Conservation (phyloP, 2,797 vertebrate genomes). For the Saxicola maurus region DNA sequence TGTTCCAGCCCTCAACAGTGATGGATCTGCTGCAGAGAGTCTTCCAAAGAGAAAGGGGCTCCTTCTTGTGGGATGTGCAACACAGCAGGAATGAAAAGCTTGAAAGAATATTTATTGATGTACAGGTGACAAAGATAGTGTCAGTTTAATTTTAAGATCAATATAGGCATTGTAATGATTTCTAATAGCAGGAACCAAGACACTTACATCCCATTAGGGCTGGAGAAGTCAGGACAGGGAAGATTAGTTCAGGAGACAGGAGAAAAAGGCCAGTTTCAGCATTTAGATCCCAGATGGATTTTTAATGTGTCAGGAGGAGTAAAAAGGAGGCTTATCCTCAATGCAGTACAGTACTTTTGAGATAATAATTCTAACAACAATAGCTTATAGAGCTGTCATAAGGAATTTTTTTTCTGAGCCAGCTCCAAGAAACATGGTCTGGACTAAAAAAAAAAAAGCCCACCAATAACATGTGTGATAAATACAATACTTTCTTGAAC, state of each 20-base stretch:
- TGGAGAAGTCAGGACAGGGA: neutral
- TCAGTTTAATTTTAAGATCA: neutral
- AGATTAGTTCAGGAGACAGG: neutral
- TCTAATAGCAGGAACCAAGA: neutral
- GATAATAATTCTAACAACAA: neutral
- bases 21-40: neutral
- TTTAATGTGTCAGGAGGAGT: neutral
- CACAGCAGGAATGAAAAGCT: neutral
- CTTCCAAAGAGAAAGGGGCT: neutral
- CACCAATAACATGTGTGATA: neutral
- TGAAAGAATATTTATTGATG: neutral
- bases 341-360: neutral
- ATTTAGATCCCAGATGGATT: neutral
- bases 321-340: neutral
- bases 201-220: neutral
- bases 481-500: neutral
- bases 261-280: neutral
- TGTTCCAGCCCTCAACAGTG: neutral
- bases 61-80: neutral
- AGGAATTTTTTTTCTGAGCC: neutral
- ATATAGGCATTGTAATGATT: neutral
- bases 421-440: neutral
- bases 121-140: neutral
- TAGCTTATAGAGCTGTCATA: neutral
- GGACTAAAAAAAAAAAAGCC: neutral